Conservation (phyloP, 1,140 invertebrate species). For the Oreohelix idahoensis region DNA sequence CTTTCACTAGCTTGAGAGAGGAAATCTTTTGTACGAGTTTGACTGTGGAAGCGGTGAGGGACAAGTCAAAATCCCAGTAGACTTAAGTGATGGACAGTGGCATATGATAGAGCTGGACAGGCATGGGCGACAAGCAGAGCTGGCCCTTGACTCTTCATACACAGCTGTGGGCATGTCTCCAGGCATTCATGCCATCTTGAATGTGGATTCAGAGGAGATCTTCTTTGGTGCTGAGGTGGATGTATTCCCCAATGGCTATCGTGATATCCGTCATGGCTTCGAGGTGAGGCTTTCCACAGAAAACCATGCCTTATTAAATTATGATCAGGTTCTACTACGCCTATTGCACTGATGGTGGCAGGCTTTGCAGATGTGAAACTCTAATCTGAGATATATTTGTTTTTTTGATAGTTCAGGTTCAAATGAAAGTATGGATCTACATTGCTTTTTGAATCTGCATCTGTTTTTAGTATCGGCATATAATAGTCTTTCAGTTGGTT, state of each 20-base stretch:
- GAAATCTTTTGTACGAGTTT: conserved; percentile 89
- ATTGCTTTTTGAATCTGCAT: no score
- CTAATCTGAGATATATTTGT: no score
- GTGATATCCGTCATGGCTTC: conserved; percentile 85
- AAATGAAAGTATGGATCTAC: no score
- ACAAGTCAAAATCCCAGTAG: conserved; percentile 83
- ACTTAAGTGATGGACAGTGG: conserved; percentile 91
- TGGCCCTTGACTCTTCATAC: conserved; percentile 86
- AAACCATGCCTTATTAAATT: no score
- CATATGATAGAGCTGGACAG: conserved; percentile 88
- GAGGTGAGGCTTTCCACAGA: conserved; percentile 70
- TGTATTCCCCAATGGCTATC: conserved; percentile 79
- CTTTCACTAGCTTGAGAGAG: conserved; percentile 79
- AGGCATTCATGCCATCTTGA: conserved; percentile 86
- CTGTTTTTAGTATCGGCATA: no score
- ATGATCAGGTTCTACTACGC: no score
- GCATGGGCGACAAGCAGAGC: conserved; percentile 79
- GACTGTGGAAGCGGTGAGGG: conserved; percentile 93
- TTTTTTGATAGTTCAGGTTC: no score
- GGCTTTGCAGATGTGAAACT: no score
- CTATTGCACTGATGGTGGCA: no score
- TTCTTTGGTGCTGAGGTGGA: conserved; percentile 88
- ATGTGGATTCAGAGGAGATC: conserved; percentile 87
- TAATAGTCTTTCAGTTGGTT: no score
- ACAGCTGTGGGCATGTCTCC: conserved; percentile 85